A percentile compares a stretch with the other conserved stretches of the same genome.
These are phyloP conservation scores for Lymantria dispar DNA, from an alignment of 2,888 invertebrate species.

Conservation along the genomic window DNA sequence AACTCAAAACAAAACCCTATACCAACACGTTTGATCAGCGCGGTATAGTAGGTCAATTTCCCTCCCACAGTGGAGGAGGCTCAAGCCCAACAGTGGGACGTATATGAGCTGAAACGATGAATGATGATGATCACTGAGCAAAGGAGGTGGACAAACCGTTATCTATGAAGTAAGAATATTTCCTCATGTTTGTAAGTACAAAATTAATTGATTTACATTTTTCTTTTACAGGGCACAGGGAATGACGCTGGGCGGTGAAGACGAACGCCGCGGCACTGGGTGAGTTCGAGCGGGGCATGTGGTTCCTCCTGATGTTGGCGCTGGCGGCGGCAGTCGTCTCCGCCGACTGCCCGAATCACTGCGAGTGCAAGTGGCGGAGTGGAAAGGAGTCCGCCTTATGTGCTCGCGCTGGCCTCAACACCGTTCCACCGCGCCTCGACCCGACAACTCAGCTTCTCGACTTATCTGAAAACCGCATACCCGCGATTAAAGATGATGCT, in stretches of 20 bases:
- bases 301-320: constrained; percentile 77
- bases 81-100: no score
- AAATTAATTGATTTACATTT: constrained; percentile 10
- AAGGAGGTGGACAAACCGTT: not conserved
- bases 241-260: constrained; percentile 68
- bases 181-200: not conserved
- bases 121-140: not conserved
- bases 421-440: constrained; percentile 88
- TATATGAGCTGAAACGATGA: no score
- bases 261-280: constrained; percentile 69
- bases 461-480: constrained; percentile 88
- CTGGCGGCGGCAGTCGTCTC: constrained; percentile 77
- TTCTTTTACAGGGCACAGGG: constrained; percentile 59
- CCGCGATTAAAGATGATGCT: constrained; percentile 86
- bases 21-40: no score
- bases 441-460: constrained; percentile 91
- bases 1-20: no score
- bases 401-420: constrained; percentile 87
- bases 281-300: constrained; percentile 80
- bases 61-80: no score
- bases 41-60: no score
- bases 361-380: constrained; percentile 95
- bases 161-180: not conserved
- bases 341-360: constrained; percentile 88
- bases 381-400: constrained; percentile 93